Percentiles rank a stretch among this genome's conserved stretches.
Evolutionary conservation across 2,113 vertebrate genomes (phyloP).

Genomic region (Eretmodus cyanostictus): DNA sequence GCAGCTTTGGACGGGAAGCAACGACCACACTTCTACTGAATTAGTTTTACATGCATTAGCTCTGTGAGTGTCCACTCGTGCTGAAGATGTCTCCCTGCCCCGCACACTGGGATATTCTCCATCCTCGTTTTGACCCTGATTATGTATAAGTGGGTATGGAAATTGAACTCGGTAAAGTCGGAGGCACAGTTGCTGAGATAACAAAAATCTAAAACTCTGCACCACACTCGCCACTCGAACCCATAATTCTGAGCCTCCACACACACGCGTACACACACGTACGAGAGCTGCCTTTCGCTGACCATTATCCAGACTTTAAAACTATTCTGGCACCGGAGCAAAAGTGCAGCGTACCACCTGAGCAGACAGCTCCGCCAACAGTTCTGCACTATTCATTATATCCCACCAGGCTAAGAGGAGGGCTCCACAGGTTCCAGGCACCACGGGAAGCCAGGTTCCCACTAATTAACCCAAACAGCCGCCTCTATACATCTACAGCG

Average conservation of each 20-base stretch:
- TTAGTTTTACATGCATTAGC: neutral
- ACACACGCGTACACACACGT: neutral
- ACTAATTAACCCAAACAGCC: constrained; percentile 54
- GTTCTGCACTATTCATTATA: constrained; percentile 25
- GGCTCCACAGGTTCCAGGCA: constrained; percentile 9
- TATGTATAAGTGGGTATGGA: neutral
- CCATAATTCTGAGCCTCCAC: neutral
- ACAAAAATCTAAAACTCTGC: neutral
- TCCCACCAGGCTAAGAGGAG: constrained; percentile 6
- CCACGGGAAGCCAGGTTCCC: constrained; percentile 20
- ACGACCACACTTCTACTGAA: neutral
- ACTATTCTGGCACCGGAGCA: neutral
- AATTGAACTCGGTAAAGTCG: neutral
- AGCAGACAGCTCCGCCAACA: neutral
- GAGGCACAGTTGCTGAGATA: neutral
- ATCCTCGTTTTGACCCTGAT: neutral
- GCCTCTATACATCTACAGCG: constrained; percentile 5
- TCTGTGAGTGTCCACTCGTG: neutral
- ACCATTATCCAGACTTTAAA: constrained; percentile 1
- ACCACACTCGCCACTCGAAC: neutral
- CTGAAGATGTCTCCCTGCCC: neutral
- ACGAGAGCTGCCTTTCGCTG: neutral
- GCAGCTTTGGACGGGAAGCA: neutral
- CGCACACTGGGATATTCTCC: neutral
- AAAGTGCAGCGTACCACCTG: neutral